A percentile compares a stretch with the other conserved stretches of the same genome.
phyloP scores from a whole-genome alignment of 92 coral and sea anemone species.

The Bergia sp. region DNA sequence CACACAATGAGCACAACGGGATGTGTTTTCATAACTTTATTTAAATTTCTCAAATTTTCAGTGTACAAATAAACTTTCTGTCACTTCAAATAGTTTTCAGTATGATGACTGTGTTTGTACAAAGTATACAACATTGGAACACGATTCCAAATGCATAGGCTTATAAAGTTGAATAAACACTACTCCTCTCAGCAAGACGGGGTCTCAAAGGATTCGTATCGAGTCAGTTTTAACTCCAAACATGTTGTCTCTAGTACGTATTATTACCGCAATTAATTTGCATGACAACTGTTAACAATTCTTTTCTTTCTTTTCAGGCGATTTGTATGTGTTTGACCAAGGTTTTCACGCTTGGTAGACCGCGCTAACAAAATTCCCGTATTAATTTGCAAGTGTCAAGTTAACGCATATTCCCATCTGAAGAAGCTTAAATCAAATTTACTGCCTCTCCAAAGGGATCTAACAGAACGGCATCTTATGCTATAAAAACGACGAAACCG shows the following conservation, averaged over 20 bases:
- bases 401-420: not conserved
- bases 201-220: not conserved
- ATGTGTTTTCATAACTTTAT: not conserved
- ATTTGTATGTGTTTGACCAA: not conserved
- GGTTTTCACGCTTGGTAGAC: not conserved
- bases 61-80: not conserved
- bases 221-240: not conserved
- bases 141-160: not conserved
- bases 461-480: not conserved
- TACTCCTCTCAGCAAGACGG: not conserved
- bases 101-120: not conserved
- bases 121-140: not conserved
- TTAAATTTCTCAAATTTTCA: not conserved
- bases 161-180: no score
- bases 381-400: not conserved
- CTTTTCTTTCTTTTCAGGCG: not conserved
- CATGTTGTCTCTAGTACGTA: not conserved
- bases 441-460: not conserved
- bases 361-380: not conserved
- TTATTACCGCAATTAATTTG: not conserved
- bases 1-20: not conserved
- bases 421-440: not conserved
- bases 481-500: not conserved
- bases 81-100: not conserved
- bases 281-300: conserved; percentile 1